A percentile compares a stretch with the other conserved stretches of the same genome.
Evolutionary conservation across 2,797 vertebrate species (phyloP).

Genomic region (Phylloscopus collybita): DNA sequence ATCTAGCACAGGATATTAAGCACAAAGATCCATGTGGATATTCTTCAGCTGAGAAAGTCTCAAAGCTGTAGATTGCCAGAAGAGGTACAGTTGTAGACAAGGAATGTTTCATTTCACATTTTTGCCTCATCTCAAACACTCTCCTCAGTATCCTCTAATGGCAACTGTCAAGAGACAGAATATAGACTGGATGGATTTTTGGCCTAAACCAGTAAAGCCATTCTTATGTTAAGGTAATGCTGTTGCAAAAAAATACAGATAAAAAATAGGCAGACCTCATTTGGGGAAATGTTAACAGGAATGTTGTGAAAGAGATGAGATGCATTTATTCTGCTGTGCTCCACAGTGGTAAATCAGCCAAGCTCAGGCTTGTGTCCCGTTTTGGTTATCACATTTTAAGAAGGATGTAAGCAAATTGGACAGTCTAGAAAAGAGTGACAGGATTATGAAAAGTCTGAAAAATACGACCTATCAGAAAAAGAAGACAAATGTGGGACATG

Average conservation of each 20-base stretch:
- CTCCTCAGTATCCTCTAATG: constrained; percentile 12
- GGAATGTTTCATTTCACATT: not conserved
- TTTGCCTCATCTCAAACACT: not conserved
- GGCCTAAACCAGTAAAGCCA: constrained; percentile 32
- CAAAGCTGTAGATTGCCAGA: constrained; percentile 38
- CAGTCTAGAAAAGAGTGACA: constrained; percentile 70
- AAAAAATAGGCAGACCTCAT: constrained; percentile 67
- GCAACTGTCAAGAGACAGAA: constrained; percentile 12
- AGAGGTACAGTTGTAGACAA: not conserved
- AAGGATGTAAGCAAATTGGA: constrained; percentile 70
- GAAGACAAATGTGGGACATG: constrained; percentile 57
- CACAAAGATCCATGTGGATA: constrained; percentile 10
- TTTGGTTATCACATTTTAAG: constrained; percentile 70
- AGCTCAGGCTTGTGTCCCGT: constrained; percentile 62
- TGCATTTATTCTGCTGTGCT: constrained; percentile 67
- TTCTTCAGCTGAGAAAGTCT: constrained; percentile 42
- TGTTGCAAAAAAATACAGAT: constrained; percentile 50
- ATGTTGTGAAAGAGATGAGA: constrained; percentile 70
- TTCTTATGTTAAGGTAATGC: not conserved
- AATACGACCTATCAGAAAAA: constrained; percentile 47
- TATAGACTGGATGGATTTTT: constrained; percentile 28
- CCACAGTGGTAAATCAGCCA: constrained; percentile 62
- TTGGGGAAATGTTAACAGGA: constrained; percentile 65
- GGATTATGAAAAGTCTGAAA: constrained; percentile 65
- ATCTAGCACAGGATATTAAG: not conserved